Conservation (phyloP, 2,113 vertebrate species). For the Motacilla alba region DNA sequence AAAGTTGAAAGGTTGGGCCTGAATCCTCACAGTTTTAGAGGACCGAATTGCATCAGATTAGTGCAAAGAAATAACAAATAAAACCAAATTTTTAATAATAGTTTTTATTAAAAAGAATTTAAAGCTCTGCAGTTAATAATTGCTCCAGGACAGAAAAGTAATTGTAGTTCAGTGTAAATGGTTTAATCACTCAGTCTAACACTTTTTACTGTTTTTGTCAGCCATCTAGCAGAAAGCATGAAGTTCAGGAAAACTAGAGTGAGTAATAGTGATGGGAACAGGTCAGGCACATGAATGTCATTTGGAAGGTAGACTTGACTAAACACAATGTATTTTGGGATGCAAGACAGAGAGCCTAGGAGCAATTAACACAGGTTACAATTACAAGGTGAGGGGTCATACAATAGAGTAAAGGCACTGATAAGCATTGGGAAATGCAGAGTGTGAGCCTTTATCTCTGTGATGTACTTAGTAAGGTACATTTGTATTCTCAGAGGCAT, state of each 20-base stretch:
- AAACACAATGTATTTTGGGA: not conserved
- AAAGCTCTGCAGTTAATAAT: not conserved
- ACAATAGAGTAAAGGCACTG: not conserved
- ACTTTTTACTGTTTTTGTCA: not conserved
- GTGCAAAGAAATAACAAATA: not conserved
- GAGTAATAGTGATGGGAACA: not conserved
- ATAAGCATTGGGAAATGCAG: not conserved
- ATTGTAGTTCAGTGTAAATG: not conserved
- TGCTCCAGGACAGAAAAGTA: not conserved
- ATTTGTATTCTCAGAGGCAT: not conserved
- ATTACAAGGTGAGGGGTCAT: not conserved
- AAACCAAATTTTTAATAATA: not conserved
- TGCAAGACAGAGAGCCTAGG: not conserved
- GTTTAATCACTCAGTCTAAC: not conserved
- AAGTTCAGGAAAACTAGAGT: not conserved
- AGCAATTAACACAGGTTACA: not conserved
- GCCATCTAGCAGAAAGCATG: not conserved
- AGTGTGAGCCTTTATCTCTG: not conserved
- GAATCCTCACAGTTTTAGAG: not conserved
- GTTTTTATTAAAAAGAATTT: not conserved
- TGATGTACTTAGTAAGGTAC: not conserved
- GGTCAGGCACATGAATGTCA: accelerated
- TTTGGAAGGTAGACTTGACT: not conserved
- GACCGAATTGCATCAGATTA: not conserved
- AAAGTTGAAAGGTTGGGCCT: not conserved